Evolutionary conservation across 2,797 vertebrate species (phyloP), one percentile per base, ranked within the genome.

Genomic region (Microhierax caerulescens): DNA sequence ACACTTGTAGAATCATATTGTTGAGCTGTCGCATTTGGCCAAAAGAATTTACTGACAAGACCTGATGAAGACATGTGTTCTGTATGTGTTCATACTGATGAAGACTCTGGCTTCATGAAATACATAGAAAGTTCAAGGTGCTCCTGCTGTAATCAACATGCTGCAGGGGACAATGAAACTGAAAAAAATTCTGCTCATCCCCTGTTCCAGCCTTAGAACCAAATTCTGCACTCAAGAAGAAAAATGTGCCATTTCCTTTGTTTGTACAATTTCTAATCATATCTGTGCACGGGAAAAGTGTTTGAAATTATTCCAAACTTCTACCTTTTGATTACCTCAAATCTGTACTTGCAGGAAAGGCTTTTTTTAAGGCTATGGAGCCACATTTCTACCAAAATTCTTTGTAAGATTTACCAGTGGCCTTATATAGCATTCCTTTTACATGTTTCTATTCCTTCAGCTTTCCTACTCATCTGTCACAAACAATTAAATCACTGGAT

Each of bases 401-500:
- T 64, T 64, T 64, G 79, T 91, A 77, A 79, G 61, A 85, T 77
- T 81, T 91, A 90, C 22, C 18, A 5, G 9, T 61, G 39, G 41
- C 24, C 11, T 72, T 69, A 39, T 34, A 53, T 23, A 36, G 36
- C 63, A 54, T 78, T 90, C 47, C 78, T 94, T 78, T 68, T 84
- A 34, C 50, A 67, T 1, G 2, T 69, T 85, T 77, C 82, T 85
- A 20, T 50, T 86, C 65, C 65, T 95, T 95, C 54, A 43, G 76
- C 37, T 88, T 88, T 88, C 61, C 65, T 73, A 83, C 61, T 93
- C 54, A 27, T 94, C 91, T 95, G 94, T 84, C 87, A 90, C 77
- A 68, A 97, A 73, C 91, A 93, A 93, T 93, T 93, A 93, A 95
- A 94, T 91, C 91, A 57, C 87, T 81, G 87, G 73, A 43, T 96